phyloP scores from a whole-genome alignment of 2,113 vertebrate species.

The Pycnonotus jocosus region DNA sequence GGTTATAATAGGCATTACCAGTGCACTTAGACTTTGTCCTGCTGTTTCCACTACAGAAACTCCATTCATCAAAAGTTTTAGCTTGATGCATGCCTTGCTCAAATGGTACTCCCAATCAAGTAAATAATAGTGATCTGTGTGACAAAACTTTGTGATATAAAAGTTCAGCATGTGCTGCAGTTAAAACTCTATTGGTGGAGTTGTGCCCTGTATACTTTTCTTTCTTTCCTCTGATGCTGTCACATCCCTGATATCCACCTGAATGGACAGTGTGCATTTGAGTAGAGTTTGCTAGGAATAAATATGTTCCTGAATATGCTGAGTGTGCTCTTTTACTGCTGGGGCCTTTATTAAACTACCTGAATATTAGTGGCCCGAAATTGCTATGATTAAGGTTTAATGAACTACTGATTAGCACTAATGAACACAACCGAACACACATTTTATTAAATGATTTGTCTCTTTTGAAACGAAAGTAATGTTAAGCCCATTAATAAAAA shows the following conservation, averaged over 20 bases:
- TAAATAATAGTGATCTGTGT: not conserved
- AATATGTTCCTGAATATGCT: slow-evolving; percentile 5
- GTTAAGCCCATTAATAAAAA: slow-evolving; percentile 67
- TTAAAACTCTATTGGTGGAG: not conserved
- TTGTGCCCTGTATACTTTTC: not conserved
- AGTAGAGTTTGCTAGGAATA: not conserved
- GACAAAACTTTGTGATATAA: not conserved
- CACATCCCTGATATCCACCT: not conserved
- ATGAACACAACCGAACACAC: slow-evolving; percentile 62
- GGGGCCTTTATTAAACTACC: slow-evolving; percentile 51
- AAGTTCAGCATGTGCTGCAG: not conserved
- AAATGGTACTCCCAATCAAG: not conserved
- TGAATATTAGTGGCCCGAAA: slow-evolving; percentile 48
- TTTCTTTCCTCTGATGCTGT: not conserved
- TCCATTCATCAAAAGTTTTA: not conserved
- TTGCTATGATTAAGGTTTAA: slow-evolving; percentile 62
- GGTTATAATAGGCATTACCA: not conserved
- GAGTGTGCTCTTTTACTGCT: slow-evolving; percentile 27
- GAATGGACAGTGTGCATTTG: not conserved
- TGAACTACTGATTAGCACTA: slow-evolving; percentile 61
- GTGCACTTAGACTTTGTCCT: not conserved
- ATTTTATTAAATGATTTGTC: slow-evolving; percentile 66
- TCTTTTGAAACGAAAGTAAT: slow-evolving; percentile 66
- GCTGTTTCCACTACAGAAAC: not conserved
- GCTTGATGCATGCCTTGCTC: not conserved